Conservation (phyloP, 2,888 invertebrate species). For the Polia nebulosa region DNA sequence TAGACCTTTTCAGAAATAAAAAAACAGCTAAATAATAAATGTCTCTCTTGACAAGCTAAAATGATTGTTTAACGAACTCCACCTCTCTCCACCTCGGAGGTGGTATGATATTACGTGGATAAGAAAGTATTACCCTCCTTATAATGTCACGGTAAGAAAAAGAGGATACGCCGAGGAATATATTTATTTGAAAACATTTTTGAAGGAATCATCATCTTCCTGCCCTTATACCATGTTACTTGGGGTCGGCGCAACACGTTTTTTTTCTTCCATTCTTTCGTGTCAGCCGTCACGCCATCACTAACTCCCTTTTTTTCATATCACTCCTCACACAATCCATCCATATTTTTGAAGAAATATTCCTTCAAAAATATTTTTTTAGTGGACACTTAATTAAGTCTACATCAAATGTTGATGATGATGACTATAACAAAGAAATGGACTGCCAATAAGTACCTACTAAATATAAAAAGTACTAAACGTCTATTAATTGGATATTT, state of each 20-base stretch:
- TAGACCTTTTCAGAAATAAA: neutral
- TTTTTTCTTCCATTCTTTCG: too few relatives aligned
- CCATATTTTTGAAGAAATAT: too few relatives aligned
- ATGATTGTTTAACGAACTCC: conserved; percentile 39
- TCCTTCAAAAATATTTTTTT: too few relatives aligned
- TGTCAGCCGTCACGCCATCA: too few relatives aligned
- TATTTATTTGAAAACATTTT: conserved; percentile 1
- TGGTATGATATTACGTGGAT: conserved; percentile 44
- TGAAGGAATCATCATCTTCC: neutral
- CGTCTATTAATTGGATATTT: conserved; percentile 2
- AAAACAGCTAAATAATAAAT: conserved; percentile 15
- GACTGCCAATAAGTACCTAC: neutral
- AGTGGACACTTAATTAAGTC: too few relatives aligned
- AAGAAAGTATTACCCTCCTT: conserved; percentile 43
- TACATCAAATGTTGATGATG: too few relatives aligned
- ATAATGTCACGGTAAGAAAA: conserved; percentile 27
- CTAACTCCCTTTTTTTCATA: too few relatives aligned
- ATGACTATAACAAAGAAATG: neutral
- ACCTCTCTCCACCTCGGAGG: conserved; percentile 27
- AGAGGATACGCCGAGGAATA: conserved; percentile 29
- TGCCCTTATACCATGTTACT: too few relatives aligned
- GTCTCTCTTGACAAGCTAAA: conserved; percentile 22
- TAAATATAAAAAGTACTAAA: neutral
- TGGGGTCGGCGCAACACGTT: too few relatives aligned
- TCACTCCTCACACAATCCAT: too few relatives aligned